phyloP scores from a whole-genome alignment of 30 jellyfish, hydroid and myxozoan genomes.

The Aurelia aurita region DNA sequence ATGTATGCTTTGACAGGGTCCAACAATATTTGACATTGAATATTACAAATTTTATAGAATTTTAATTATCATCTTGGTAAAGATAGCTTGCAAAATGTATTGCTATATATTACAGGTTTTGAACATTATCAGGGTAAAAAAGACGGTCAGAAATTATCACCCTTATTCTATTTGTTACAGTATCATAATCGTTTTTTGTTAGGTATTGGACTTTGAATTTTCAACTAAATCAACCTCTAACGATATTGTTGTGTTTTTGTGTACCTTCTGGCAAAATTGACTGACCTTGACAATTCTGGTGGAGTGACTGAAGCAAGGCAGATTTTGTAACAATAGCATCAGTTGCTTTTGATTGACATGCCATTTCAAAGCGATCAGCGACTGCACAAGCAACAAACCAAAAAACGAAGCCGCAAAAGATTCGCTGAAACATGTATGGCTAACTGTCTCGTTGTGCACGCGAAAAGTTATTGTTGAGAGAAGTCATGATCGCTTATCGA shows the following conservation, averaged over 20 bases:
- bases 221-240: conserved; percentile 33
- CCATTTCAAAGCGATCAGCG: no score
- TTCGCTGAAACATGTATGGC: no score
- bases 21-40: conserved; percentile 78
- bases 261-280: no score
- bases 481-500: no score
- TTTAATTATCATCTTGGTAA: conserved; percentile 62
- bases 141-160: conserved; percentile 54
- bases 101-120: conserved; percentile 66
- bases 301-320: no score
- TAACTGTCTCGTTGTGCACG: no score
- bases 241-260: neutral
- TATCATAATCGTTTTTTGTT: conserved; percentile 46
- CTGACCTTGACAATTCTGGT: no score
- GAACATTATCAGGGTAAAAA: conserved; percentile 50
- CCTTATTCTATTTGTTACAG: conserved; percentile 65
- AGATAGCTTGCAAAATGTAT: conserved; percentile 71
- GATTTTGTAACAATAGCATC: no score
- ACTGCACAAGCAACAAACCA: no score
- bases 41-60: conserved; percentile 67
- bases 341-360: no score
- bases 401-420: no score
- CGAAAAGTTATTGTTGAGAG: no score
- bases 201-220: conserved; percentile 67
- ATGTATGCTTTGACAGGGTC: conserved; percentile 75